A percentile compares a stretch with the other conserved stretches of the same genome.
Evolutionary conservation across 2,113 vertebrate genomes (phyloP).

Genomic region (Pomatorhinus ruficollis): DNA sequence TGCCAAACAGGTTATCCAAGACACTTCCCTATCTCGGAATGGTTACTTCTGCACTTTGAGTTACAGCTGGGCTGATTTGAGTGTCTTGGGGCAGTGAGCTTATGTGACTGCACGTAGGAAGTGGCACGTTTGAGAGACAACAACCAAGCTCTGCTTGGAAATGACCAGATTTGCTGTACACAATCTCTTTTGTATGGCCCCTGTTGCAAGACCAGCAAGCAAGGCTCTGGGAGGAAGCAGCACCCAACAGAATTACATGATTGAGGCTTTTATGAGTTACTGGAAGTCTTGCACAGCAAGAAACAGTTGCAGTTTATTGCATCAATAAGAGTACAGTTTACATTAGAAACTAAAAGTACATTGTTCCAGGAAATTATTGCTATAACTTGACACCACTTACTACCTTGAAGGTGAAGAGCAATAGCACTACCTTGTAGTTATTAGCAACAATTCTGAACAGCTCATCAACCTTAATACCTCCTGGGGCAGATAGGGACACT

Average conservation of each 20-base stretch:
- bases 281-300: constrained; percentile 25
- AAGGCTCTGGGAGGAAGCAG: neutral
- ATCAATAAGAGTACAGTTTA: constrained; percentile 20
- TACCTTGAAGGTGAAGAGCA: constrained; percentile 18
- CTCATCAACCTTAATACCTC: neutral
- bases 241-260: neutral
- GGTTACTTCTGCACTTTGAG: neutral
- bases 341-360: constrained; percentile 6
- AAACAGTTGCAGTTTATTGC: constrained; percentile 37
- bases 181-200: neutral
- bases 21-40: neutral
- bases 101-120: rapidly evolving
- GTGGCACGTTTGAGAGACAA: neutral
- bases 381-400: neutral
- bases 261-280: constrained; percentile 1
- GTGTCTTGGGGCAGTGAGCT: neutral
- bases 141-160: neutral
- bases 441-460: constrained; percentile 13
- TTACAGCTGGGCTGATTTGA: neutral
- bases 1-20: neutral
- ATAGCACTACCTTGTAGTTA: neutral
- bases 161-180: neutral
- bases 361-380: constrained; percentile 20
- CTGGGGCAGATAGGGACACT: neutral
- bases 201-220: neutral